phyloP scores from a whole-genome alignment of 2,113 vertebrate species.

The Ceratotherium simum region DNA sequence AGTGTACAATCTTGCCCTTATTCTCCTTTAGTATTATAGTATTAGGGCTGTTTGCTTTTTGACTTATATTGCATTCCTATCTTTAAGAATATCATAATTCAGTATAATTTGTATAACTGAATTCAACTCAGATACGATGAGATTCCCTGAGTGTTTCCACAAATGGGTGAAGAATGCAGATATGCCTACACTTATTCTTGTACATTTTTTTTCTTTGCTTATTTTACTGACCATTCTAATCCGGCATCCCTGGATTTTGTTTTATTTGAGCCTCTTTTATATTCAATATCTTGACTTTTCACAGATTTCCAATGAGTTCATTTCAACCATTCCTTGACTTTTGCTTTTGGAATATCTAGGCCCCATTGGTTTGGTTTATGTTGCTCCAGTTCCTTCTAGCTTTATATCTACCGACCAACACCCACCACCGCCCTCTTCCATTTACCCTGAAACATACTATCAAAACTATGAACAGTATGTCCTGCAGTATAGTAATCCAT shows the following conservation, averaged over 20 bases:
- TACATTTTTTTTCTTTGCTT: not conserved
- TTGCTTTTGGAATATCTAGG: not conserved
- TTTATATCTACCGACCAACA: not conserved
- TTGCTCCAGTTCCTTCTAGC: not conserved
- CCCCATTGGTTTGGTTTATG: not conserved
- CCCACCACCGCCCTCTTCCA: not conserved
- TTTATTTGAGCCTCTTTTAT: conserved; percentile 14
- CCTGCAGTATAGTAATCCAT: not conserved
- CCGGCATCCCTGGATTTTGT: not conserved
- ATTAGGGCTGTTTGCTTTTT: not conserved
- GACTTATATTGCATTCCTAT: not conserved
- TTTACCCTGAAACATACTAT: not conserved
- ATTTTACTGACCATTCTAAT: not conserved
- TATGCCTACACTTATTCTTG: not conserved
- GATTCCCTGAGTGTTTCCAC: not conserved
- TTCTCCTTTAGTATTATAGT: not conserved
- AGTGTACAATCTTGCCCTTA: not conserved
- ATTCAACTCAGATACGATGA: not conserved
- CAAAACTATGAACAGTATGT: not conserved
- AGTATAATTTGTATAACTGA: not conserved
- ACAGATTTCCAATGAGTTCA: not conserved
- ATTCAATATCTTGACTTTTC: not conserved
- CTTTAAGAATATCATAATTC: not conserved
- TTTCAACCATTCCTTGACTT: not conserved
- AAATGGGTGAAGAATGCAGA: not conserved